Evolutionary conservation across 2,888 invertebrate genomes (phyloP), one percentile per base, ranked within the genome.

Genomic region (Patella caerulea): DNA sequence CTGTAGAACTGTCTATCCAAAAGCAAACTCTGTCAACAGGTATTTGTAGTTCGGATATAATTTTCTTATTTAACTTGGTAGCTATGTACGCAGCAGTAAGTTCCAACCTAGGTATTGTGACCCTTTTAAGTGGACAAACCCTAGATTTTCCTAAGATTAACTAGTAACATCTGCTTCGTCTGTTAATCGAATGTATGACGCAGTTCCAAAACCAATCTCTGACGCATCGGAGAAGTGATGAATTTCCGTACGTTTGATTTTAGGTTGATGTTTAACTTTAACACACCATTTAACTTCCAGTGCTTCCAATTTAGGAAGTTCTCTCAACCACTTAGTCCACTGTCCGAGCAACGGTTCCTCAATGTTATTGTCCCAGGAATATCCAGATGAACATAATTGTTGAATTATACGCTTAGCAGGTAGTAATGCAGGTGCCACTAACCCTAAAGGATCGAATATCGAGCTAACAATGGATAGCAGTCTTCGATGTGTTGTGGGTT

Each of bases 391-490:
- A 74, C 79, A 83, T 7, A 81, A 29, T 14, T 77, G 69, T 72
- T 84, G 85, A n/a, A 81, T 24, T 19, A 85, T 65, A 12, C 45
- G 24, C 71, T 79, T 83, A 19, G 81, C 81, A 19, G 65, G 56
- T 11, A 85, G 69, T 15, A 78, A 74, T 52, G 79, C 70, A 45
- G 80, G 82, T 19, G 81, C 56, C 17, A 80, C 79, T 45, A 84
- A 55, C 70, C 84, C 83, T 45, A 84, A 75, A 19, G 83, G 83
- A 72, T 81, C 83, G 72, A 75, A 84, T 24, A 83, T 54, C 14
- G 84, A 81, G 73, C 82, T 84, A 11, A 82, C 77, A 14, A 78
- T 74, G 1, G 81, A 79, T 14, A 84, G 75, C 17, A 81, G 73
- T 2, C 81, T 79, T 17, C 83, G 77, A 76, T 80, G 76, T 0